These are phyloP conservation scores for Fulmarus glacialis DNA, from an alignment of 2,113 vertebrate species.

Conservation along the genomic window DNA sequence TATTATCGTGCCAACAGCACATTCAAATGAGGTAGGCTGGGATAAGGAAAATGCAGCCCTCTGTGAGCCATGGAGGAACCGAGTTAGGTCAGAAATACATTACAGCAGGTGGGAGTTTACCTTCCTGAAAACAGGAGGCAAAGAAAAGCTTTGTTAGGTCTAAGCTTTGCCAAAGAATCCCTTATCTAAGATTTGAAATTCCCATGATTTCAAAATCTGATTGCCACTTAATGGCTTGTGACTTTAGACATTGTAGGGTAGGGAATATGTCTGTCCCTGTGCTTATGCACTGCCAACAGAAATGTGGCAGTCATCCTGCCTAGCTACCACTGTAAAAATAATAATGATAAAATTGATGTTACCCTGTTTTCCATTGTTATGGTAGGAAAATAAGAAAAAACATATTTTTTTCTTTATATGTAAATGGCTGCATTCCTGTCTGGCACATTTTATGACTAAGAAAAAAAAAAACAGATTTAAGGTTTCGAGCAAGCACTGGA, in stretches of 20 bases:
- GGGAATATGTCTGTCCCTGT: neutral
- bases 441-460: neutral
- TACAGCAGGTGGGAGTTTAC: neutral
- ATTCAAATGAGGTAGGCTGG: neutral
- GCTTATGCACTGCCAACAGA: neutral
- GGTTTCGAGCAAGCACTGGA: neutral
- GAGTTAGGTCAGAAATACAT: neutral
- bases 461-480: neutral
- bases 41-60: neutral
- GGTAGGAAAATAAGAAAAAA: neutral
- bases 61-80: neutral
- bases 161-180: neutral
- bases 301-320: neutral
- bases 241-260: neutral
- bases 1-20: neutral
- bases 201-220: neutral
- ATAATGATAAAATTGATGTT: neutral
- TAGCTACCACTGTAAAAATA: neutral
- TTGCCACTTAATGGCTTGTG: neutral
- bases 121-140: neutral
- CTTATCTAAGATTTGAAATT: neutral
- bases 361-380: neutral
- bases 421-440: neutral
- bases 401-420: neutral
- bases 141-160: neutral